Percentiles rank a stretch among this genome's conserved stretches.
Evolutionary conservation across 2,113 vertebrate species (phyloP).

Genomic region (Grallaria varia): DNA sequence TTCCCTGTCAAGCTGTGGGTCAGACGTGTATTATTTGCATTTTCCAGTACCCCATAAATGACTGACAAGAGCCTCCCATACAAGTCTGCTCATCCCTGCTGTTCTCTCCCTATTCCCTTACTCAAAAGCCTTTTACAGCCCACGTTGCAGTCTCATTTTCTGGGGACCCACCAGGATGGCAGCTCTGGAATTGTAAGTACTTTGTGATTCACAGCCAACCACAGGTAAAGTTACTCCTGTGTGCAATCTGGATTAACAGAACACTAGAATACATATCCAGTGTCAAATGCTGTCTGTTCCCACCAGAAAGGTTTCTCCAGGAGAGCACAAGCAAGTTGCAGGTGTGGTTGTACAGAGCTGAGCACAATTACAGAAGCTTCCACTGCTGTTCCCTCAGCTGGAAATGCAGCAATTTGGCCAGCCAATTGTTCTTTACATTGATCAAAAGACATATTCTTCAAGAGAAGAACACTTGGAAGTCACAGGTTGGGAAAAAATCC

Average conservation of each 20-base stretch:
- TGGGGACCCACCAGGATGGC: not conserved
- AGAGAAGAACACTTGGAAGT: not conserved
- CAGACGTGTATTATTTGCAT: not conserved
- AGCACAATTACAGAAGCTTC: not conserved
- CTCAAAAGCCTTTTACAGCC: not conserved
- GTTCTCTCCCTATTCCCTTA: not conserved
- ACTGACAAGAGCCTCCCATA: not conserved
- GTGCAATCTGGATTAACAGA: not conserved
- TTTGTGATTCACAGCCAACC: not conserved
- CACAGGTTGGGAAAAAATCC: not conserved
- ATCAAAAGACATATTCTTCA: not conserved
- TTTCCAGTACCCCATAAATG: not conserved
- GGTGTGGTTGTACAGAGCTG: not conserved
- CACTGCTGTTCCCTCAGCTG: not conserved
- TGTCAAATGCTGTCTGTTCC: not conserved
- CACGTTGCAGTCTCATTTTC: not conserved
- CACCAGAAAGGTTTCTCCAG: not conserved
- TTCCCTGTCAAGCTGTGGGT: not conserved
- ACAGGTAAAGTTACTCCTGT: not conserved
- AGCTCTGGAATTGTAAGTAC: not conserved
- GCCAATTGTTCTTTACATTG: constrained; percentile 4
- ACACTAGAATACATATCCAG: not conserved
- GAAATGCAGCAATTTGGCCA: not conserved
- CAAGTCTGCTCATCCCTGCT: not conserved
- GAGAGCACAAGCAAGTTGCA: not conserved